Evolutionary conservation across 2,888 invertebrate species (phyloP).

Genomic region (Drosophila pegasa): DNA sequence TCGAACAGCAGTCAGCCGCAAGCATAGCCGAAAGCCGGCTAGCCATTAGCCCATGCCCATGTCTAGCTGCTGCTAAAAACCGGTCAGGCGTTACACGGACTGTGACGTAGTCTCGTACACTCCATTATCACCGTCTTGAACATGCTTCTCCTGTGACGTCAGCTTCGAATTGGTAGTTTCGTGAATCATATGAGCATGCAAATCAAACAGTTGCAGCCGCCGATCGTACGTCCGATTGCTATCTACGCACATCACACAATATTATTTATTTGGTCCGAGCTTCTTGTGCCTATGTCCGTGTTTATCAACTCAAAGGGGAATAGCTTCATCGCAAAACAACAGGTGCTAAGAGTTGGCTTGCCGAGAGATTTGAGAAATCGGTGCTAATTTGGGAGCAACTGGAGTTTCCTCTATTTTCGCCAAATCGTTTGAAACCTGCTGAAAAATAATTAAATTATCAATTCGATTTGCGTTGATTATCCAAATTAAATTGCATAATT

Average conservation of each 20-base stretch:
- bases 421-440: slow-evolving; percentile 14
- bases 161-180: slow-evolving; percentile 19
- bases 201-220: slow-evolving; percentile 24
- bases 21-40: slow-evolving; percentile 45
- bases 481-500: slow-evolving; percentile 23
- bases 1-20: slow-evolving; percentile 33
- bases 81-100: slow-evolving; percentile 48
- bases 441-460: slow-evolving; percentile 32
- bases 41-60: slow-evolving; percentile 46
- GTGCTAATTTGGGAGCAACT: slow-evolving; percentile 39
- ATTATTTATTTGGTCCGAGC: slow-evolving; percentile 2
- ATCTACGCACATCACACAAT: slow-evolving; percentile 49
- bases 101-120: slow-evolving; percentile 64
- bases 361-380: slow-evolving; percentile 31
- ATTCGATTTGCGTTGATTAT: slow-evolving; percentile 26
- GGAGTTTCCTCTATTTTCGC: slow-evolving; percentile 33
- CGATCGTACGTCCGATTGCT: slow-evolving; percentile 14
- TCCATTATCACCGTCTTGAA: slow-evolving; percentile 21
- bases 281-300: slow-evolving; percentile 11
- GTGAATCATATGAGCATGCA: slow-evolving; percentile 43
- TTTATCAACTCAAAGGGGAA: slow-evolving; percentile 22
- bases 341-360: slow-evolving; percentile 43
- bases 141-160: slow-evolving; percentile 48
- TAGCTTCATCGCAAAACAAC: slow-evolving; percentile 11
- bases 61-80: slow-evolving; percentile 49